Evolutionary conservation across 2,113 vertebrate species (phyloP).

Genomic region (Strix uralensis): DNA sequence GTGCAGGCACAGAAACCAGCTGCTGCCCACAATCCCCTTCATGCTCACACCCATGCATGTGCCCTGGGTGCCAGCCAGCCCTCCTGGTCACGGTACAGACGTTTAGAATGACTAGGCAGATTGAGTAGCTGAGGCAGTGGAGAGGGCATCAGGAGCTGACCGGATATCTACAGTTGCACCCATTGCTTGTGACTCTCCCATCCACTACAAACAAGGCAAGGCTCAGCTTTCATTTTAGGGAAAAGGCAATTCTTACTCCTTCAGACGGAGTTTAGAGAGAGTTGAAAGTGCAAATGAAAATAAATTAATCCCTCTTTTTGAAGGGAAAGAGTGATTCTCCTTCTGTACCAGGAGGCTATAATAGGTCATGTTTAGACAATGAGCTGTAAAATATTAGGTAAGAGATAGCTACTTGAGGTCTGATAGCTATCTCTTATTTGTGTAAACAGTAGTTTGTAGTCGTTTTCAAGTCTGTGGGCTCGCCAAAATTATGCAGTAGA

Average conservation of each 20-base stretch:
- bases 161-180: not conserved
- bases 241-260: not conserved
- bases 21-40: accelerated
- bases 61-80: accelerated
- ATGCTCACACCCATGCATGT: accelerated
- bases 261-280: accelerated
- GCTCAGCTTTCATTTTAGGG: not conserved
- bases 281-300: not conserved
- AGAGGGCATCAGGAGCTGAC: not conserved
- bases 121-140: not conserved
- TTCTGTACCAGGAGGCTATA: not conserved
- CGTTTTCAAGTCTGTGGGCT: not conserved
- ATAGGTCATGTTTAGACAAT: not conserved
- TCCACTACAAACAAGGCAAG: not conserved
- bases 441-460: not conserved
- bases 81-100: not conserved
- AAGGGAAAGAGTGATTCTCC: not conserved
- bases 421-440: not conserved
- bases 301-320: not conserved
- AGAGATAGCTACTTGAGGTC: not conserved
- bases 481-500: not conserved
- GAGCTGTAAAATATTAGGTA: not conserved
- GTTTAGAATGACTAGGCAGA: not conserved
- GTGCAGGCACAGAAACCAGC: not conserved
- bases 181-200: not conserved